Conservation (phyloP, 1,140 invertebrate genomes). For the Propsilocerus akamusi region DNA sequence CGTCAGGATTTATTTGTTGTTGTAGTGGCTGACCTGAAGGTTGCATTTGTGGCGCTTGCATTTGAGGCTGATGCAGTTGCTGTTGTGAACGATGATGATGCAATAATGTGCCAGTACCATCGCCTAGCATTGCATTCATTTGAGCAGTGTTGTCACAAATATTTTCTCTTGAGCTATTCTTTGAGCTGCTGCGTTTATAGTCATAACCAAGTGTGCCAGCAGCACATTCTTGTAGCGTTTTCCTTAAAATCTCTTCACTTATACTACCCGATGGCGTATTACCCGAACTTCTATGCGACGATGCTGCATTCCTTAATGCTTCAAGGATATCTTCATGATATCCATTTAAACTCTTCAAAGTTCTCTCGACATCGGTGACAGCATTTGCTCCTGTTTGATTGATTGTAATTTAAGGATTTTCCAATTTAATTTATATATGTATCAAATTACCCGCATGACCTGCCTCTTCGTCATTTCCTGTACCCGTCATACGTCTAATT, state of each 20-base stretch:
- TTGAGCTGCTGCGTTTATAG: slow-evolving; percentile 38
- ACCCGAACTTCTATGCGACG: slow-evolving; percentile 37
- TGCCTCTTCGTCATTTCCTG: slow-evolving; percentile 53
- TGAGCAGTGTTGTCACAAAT: slow-evolving; percentile 34
- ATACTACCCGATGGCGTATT: slow-evolving; percentile 35
- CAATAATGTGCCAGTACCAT: slow-evolving; percentile 13
- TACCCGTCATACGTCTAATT: slow-evolving; percentile 47
- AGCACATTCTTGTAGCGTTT: slow-evolving; percentile 44
- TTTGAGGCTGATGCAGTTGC: slow-evolving; percentile 18
- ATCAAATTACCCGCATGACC: slow-evolving; percentile 40
- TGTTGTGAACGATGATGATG: slow-evolving; percentile 23
- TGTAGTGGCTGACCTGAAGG: slow-evolving; percentile 23
- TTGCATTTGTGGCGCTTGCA: slow-evolving; percentile 14
- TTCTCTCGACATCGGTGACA: slow-evolving; percentile 60
- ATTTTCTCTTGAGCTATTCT: slow-evolving; percentile 31
- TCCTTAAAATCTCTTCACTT: slow-evolving; percentile 38
- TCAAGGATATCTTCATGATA: slow-evolving; percentile 86
- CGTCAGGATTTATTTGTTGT: slow-evolving; percentile 36
- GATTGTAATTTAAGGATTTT: slow-evolving; percentile 40
- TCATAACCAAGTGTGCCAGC: slow-evolving; percentile 29
- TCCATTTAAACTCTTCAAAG: slow-evolving; percentile 70
- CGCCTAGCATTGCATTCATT: slow-evolving; percentile 24
- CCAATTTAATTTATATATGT: background rate
- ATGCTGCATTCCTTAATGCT: slow-evolving; percentile 61
- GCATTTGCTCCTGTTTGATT: slow-evolving; percentile 31